A percentile compares a stretch with the other conserved stretches of the same genome.
Conservation (phyloP, 1,140 invertebrate species). For the Drosophila tani region DNA sequence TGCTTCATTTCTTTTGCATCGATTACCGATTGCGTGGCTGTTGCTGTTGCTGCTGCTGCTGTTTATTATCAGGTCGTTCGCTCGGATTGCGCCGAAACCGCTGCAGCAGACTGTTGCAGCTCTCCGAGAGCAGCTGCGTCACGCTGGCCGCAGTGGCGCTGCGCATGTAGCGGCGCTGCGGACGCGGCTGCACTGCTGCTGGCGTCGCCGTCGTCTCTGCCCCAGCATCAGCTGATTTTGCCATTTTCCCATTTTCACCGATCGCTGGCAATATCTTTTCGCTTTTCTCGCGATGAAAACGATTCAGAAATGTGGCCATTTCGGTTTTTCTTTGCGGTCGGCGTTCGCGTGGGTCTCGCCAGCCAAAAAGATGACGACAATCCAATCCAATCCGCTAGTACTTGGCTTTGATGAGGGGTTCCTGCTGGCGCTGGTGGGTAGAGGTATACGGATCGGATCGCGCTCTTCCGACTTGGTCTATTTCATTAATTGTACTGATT, state of each 20-base stretch:
- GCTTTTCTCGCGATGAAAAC: conserved; percentile 84
- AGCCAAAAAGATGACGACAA: conserved; percentile 55
- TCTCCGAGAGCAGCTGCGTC: conserved; percentile 92
- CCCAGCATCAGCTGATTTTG: conserved; percentile 57
- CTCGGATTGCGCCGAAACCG: conserved; percentile 91
- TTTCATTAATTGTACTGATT: conserved; percentile 68
- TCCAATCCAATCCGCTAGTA: conserved; percentile 24
- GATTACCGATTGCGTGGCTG: conserved; percentile 78
- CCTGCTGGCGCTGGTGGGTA: conserved; percentile 2
- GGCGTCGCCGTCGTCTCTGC: background rate
- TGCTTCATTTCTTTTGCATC: conserved; percentile 76
- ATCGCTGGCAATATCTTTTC: conserved; percentile 74
- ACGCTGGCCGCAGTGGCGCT: conserved; percentile 92
- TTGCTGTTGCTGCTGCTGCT: conserved; percentile 54
- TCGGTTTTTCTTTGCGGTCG: conserved; percentile 29
- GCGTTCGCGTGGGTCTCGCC: conserved; percentile 40
- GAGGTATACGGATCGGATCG: conserved; percentile 40
- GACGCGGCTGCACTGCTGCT: conserved; percentile 83
- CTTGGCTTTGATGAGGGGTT: conserved; percentile 11
- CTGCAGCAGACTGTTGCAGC: conserved; percentile 93
- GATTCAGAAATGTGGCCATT: conserved; percentile 83
- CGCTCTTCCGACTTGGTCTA: conserved; percentile 62
- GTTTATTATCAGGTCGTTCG: conserved; percentile 85
- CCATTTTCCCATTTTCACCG: conserved; percentile 61
- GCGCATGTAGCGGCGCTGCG: conserved; percentile 89